phyloP scores from a whole-genome alignment of 2,113 vertebrate genomes.

The Hoplias malabaricus region DNA sequence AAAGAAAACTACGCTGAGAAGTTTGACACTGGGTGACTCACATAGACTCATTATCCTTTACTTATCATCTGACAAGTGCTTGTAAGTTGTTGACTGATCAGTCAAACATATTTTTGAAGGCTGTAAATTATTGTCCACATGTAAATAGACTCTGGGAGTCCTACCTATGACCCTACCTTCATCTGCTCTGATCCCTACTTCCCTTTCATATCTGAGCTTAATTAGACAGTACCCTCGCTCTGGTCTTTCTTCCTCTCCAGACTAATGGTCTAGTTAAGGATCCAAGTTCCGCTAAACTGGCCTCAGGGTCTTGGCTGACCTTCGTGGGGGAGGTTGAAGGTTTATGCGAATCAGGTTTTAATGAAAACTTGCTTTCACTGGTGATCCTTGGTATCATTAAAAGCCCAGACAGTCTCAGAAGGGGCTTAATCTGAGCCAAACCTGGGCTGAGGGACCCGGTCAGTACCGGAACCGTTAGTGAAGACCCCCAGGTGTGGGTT shows the following conservation, averaged over 20 bases:
- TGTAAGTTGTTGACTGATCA: too few species aligned
- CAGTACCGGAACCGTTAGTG: background rate
- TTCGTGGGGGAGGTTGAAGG: background rate
- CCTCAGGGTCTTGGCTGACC: background rate
- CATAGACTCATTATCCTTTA: too few species aligned
- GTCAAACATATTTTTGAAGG: too few species aligned
- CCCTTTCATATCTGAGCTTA: background rate
- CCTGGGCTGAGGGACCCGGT: background rate
- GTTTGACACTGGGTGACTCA: too few species aligned
- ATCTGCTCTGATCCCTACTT: background rate
- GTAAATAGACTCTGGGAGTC: too few species aligned
- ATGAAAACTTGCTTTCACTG: background rate
- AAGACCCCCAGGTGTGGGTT: background rate
- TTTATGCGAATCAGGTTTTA: background rate
- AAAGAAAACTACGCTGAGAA: too few species aligned
- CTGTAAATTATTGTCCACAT: too few species aligned
- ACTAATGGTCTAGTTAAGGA: background rate
- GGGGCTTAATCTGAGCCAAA: background rate
- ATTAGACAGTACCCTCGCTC: background rate
- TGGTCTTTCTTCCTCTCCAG: background rate
- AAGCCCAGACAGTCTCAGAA: background rate
- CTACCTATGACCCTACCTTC: background rate
- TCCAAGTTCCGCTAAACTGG: background rate
- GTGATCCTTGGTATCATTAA: background rate
- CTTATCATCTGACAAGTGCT: too few species aligned